Conservation (phyloP, 1,140 invertebrate genomes). For the Listronotus oregonensis region DNA sequence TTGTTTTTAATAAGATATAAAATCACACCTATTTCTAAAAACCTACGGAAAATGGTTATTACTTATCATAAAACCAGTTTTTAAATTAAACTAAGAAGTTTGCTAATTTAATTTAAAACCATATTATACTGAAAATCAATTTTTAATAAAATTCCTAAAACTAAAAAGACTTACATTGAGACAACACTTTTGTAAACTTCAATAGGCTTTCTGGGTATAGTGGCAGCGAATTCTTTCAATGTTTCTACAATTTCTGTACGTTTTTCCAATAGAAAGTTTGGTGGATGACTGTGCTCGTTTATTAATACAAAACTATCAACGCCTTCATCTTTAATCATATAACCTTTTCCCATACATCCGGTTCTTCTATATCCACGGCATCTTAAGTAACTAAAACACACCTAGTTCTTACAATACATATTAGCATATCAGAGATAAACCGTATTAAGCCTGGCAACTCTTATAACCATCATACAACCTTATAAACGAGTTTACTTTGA, state of each 20-base stretch:
- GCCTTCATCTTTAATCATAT: conserved; percentile 22
- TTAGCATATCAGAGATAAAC: no score
- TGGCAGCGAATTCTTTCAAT: conserved; percentile 36
- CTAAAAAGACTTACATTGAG: conserved; percentile 31
- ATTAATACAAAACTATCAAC: conserved; percentile 27
- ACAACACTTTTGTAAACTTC: conserved; percentile 41
- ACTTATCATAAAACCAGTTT: no score
- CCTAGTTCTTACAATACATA: neutral
- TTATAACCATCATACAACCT: no score
- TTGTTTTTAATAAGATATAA: no score
- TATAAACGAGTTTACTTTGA: no score
- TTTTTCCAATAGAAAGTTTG: conserved; percentile 35
- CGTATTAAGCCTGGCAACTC: no score
- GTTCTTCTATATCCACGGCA: conserved; percentile 26
- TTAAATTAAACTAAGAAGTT: no score
- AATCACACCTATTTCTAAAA: no score
- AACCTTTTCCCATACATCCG: conserved; percentile 34
- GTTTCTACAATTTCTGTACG: conserved; percentile 33
- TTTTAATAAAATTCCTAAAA: no score
- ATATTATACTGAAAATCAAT: no score
- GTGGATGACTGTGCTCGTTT: conserved; percentile 33
- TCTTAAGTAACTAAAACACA: conserved; percentile 32
- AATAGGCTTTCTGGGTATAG: conserved; percentile 35
- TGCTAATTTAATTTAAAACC: no score
- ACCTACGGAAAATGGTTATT: no score